Base-by-base conservation (phyloP, 2,888 invertebrate species). In the Chouioia cunea region DNA sequence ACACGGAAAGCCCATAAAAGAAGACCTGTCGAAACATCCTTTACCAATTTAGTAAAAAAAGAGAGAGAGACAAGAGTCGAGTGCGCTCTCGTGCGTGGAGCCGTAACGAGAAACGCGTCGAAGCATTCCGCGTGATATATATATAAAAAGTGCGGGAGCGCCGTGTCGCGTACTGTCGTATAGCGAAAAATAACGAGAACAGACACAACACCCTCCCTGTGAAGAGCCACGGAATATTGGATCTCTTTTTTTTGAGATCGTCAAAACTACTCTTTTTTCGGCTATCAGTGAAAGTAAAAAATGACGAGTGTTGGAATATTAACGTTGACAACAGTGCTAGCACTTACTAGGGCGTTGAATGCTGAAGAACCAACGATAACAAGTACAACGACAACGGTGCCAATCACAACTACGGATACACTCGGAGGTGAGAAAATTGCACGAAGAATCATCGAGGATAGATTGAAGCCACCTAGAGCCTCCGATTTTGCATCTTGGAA, bases 1-100 rank as follows among this genome's bases (percentile, higher is more conserved):
- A 23, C 22, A 36, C 36, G 27, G 23, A 64, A 53, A 59, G 36
- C 58, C 22, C 58, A 50, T 23, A 73, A 54, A 70, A 56, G 62
- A 10, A 44, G 53, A 69, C n/a, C 73, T 73, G 73, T 73, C 69
- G 73, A 73, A 73, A 73, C 54, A 70, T 73, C 73, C 68, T 73
- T 23, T 4, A 48, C 12, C 63, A 70, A 69, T 73, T 73, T 68
- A 46, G 27, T 54, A 46, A 36, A 54, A 50, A 65, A 64, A 44
- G 52, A 65, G 47, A 60, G 20, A 44, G 6, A 14, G 20, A 36
- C 10, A 36, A 36, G 36, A 36, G 36, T 36, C 36, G 36, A 43
- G 65, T 16, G 70, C 27, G 50, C 69, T 46, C 47, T 48, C 50
- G 68, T 65, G 67, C 67, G 27, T 52, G 71, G 3, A 68, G 60